A percentile compares a stretch with the other conserved stretches of the same genome.
phyloP scores from a whole-genome alignment of 2,797 vertebrate species.

The Anguilla marmorata region DNA sequence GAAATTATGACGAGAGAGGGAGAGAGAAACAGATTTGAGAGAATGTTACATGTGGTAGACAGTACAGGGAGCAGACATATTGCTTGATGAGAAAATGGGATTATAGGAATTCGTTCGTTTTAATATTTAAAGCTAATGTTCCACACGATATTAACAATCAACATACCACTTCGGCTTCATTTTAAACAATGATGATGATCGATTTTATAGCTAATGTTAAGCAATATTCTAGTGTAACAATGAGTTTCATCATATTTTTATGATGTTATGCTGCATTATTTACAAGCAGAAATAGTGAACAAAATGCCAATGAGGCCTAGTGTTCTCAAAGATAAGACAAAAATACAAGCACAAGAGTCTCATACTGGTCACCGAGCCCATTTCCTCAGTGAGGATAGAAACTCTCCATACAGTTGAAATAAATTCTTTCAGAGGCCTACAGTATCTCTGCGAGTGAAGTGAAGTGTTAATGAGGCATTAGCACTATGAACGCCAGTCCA shows the following conservation, averaged over 20 bases:
- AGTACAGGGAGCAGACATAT: background rate
- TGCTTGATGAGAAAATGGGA: background rate
- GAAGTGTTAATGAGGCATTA: background rate
- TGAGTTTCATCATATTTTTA: background rate
- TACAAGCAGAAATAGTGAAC: background rate
- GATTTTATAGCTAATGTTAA: background rate
- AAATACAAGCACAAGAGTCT: background rate
- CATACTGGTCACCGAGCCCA: background rate
- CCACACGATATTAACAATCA: background rate
- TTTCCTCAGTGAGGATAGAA: background rate
- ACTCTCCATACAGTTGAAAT: background rate
- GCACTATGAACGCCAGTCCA: background rate
- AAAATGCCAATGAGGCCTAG: background rate
- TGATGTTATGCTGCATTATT: background rate
- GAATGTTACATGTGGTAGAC: background rate
- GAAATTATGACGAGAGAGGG: background rate
- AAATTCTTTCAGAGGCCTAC: background rate
- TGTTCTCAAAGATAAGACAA: background rate
- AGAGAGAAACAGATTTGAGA: background rate
- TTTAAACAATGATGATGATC: background rate
- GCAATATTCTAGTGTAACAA: background rate
- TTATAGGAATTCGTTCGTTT: background rate
- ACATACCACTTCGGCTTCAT: background rate
- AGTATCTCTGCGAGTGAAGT: background rate
- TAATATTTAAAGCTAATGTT: background rate